Evolutionary conservation across 2,113 vertebrate species (phyloP), one percentile per base, ranked within the genome.

Genomic region (Gymnorhina tibicen): DNA sequence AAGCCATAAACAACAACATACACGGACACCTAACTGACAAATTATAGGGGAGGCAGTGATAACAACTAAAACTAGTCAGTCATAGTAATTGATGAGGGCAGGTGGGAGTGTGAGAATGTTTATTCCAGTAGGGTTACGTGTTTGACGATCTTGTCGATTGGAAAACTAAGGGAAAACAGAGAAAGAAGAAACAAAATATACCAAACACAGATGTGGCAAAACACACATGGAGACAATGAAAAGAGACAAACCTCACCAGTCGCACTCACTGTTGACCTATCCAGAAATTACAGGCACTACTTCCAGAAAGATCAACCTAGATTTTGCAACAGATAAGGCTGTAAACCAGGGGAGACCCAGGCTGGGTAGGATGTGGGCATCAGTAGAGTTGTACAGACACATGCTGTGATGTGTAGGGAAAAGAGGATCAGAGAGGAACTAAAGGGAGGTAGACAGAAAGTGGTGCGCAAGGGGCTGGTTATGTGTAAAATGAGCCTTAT

Each of bases 71-170:
- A 7, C 7, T 74, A 33, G 7, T n/a, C 27, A 39, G 23, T 73
- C 60, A 87, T 10, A 20, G 9, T 66, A 49, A 75, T 49, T 14
- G 16, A 89, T 62, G 49, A 76, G 13, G 28, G 13, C 22, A 27
- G 11, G 28, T 35, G 10, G 19, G 41, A 86, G 11, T 19, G 12
- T 42, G 7, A 62, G 18, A 75, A 78, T 20, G 6, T 58, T 93
- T 83, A 62, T 86, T 86, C 17, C 42, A 49, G 32, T 32, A 42
- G 39, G n/a, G 3, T 52, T 70, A 49, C 49, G 47, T 72, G 26
- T 35, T 16, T 41, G 18, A 10, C 0, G 2, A n/a, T 18, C 12
- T 63, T 58, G 27, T 41, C n/a, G 72, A 2, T 11, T 12, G 2
- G 27, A n/a, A 91, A 89, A 79, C 6, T 37, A 77, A 60, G 7